Evolutionary conservation across 2,888 invertebrate species (phyloP), one percentile per base, ranked within the genome.

Genomic region (Andrena bicolor): DNA sequence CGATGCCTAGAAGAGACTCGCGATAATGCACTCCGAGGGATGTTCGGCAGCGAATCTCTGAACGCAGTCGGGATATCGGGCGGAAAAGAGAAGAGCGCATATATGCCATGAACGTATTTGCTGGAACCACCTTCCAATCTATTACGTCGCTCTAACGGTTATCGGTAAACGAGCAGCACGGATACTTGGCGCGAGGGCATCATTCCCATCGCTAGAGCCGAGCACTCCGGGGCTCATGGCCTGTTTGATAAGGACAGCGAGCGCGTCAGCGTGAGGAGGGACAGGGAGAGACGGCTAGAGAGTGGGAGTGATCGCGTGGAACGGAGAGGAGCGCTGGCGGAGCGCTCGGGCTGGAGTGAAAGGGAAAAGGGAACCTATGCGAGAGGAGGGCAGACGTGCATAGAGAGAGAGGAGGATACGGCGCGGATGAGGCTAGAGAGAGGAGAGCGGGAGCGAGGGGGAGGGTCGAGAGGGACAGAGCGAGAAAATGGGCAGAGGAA

Each of bases 181-280:
- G 23, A 28, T 10, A 32, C 16, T 28, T 32, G 26, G 26, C 41
- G 58, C 49, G 69, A 70, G 69, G 28, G 70, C 60, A 65, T 80
- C 77, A 10, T 77, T 80, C 71, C 77, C 80, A 77, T 77, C 80
- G 80, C 80, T 76, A 60, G 26, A 16, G 53, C 23, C 56, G 26
- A 23, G 16, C 49, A 49, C 26, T 79, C n/a, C 48, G 61, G 13
- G 65, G 76, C 68, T 56, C 53, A 61, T 30, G 60, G 71, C 30
- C 64, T 26, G 64, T 41, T 41, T 65, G 69, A 81, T 76, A 51
- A 66, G 73, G 81, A 51, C 75, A 49, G 75, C 35, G 23, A 53
- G 60, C 30, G 60, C 23, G 23, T 32, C 10, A 2, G 23, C 16
- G 16, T 7, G 69, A 35, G 35, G 35, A 69, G 35, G 23, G n/a